Base-by-base conservation (phyloP, 2,113 vertebrate genomes). In the Toxotes jaculatrix region DNA sequence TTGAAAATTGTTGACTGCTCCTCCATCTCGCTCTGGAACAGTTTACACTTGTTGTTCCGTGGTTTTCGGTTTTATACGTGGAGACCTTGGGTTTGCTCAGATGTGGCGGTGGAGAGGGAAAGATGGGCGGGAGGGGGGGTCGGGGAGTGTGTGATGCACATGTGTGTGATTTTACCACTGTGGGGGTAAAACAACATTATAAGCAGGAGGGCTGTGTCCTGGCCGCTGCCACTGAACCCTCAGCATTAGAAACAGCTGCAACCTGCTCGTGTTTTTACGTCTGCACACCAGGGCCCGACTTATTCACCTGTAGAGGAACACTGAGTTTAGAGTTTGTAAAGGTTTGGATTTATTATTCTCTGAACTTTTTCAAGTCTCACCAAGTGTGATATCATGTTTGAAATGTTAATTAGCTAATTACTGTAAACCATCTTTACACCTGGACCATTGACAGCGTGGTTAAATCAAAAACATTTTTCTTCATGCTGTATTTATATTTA, bases 111-210 rank as follows among this genome's bases (percentile, higher is more conserved):
- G 82, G 87, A 73, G 56, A 74, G 87, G 10, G 47, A 66, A 55
- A 4, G 79, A 64, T 64, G 51, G 74, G 68, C 73, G 64, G 67
- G 42, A 63, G 60, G 73, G 55, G 77, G 2, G 1, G 61, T 16
- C 13, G 62, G 65, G 45, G 78, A 73, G 87, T 65, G 62, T 89
- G 84, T 73, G 77, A 75, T 83, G 83, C 84, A 86, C 88, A 84
- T 80, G 88, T 90, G 82, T 84, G 88, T 65, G 84, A 80, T 85
- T 89, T 67, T 56, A 85, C 80, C 81, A 53, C 85, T 74, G 62
- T 76, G 85, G 88, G 89, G 88, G 65, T 88, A 88, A 88, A 91
- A 85, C 77, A 91, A 89, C 90, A 92, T 82, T 11, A 53, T 69
- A 76, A 80, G 70, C 74, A 73, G 76, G 80, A 79, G 72, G 67